Percentiles rank a stretch among this genome's conserved stretches.
phyloP scores from a whole-genome alignment of 1,140 invertebrate genomes.

The Bombus consobrinus region DNA sequence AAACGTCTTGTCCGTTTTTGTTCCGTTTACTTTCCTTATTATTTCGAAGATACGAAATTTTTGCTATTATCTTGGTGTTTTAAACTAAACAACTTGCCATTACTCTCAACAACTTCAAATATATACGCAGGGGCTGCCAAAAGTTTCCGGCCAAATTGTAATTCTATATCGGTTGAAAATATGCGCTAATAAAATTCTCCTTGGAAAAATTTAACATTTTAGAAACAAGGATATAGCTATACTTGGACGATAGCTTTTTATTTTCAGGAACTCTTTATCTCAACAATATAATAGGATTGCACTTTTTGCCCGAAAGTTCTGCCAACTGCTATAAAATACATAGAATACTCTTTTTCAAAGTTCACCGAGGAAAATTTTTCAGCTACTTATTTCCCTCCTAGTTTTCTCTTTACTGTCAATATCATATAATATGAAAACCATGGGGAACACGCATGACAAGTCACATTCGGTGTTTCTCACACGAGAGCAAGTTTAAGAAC shows the following conservation, averaged over 20 bases:
- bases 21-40: neutral
- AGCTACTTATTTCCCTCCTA: neutral
- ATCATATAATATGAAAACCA: neutral
- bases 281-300: neutral
- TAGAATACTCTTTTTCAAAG: neutral
- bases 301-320: neutral
- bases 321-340: neutral
- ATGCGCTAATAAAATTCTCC: neutral
- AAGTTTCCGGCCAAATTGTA: neutral
- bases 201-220: neutral
- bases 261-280: neutral
- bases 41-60: neutral
- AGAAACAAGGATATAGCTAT: neutral
- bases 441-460: too few relatives aligned
- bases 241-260: neutral
- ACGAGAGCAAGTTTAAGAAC: too few relatives aligned
- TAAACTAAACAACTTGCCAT: neutral
- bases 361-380: neutral
- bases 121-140: neutral
- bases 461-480: too few relatives aligned
- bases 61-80: neutral
- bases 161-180: neutral
- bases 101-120: neutral
- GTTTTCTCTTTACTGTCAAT: neutral
- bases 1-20: too few relatives aligned